A percentile compares a stretch with the other conserved stretches of the same genome.
Conservation (phyloP, 2,888 invertebrate species). For the Hymenopus coronatus region DNA sequence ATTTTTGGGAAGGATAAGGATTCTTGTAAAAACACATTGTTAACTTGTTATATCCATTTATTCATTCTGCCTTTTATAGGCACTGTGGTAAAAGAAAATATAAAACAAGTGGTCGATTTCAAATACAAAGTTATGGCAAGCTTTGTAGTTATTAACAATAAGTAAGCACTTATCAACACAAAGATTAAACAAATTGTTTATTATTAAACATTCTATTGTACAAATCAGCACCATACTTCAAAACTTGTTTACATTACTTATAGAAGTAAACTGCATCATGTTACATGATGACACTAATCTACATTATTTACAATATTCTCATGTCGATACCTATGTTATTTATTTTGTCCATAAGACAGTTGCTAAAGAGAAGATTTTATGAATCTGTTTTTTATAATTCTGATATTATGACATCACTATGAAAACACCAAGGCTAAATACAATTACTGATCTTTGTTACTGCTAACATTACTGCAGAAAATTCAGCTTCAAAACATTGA, state of each 20-base stretch:
- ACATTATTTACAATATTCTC: background rate
- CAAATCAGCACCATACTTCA: conserved; percentile 4
- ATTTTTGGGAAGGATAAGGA: too few species aligned
- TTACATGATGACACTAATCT: background rate
- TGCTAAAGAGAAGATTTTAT: too few species aligned
- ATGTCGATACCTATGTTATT: background rate
- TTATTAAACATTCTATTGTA: background rate
- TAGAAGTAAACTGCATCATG: background rate
- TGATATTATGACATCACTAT: too few species aligned
- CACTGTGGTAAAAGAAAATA: background rate
- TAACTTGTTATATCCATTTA: background rate
- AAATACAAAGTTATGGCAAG: background rate
- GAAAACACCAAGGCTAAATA: too few species aligned
- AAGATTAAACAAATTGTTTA: background rate
- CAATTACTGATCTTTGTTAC: too few species aligned
- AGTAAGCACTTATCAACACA: background rate
- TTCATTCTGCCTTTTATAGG: background rate
- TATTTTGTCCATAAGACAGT: too few species aligned
- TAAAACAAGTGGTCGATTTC: background rate
- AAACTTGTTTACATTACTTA: background rate
- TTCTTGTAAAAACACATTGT: background rate
- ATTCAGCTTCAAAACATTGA: too few species aligned
- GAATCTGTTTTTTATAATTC: too few species aligned
- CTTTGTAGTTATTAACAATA: background rate
- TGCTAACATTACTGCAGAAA: too few species aligned